Conservation (phyloP, 2,797 vertebrate species). For the Gymnothorax javanicus region DNA sequence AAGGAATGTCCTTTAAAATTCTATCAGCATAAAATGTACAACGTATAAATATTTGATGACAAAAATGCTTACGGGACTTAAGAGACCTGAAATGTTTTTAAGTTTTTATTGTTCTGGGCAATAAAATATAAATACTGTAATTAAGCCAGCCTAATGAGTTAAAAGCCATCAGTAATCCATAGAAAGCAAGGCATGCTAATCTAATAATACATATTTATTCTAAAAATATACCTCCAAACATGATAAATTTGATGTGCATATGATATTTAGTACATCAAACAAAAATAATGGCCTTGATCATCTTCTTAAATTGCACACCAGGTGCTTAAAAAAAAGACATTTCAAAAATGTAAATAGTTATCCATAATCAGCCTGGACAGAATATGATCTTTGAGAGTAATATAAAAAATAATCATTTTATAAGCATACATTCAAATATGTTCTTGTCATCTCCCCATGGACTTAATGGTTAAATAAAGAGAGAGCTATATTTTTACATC, state of each 20-base stretch:
- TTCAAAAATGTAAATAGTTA: conserved; percentile 56
- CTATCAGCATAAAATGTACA: conserved; percentile 46
- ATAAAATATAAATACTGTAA: conserved; percentile 52
- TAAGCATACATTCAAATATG: conserved; percentile 47
- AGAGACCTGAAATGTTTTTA: conserved; percentile 54
- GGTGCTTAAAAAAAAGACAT: conserved; percentile 73
- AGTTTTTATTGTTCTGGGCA: conserved; percentile 48
- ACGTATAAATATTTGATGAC: background rate
- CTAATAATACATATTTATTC: conserved; percentile 47
- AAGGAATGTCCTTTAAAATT: conserved; percentile 18
- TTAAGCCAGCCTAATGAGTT: conserved; percentile 53
- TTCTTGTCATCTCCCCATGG: conserved; percentile 73
- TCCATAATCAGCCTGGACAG: conserved; percentile 55
- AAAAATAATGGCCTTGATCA: conserved; percentile 50
- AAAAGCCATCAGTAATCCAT: conserved; percentile 48
- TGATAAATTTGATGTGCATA: conserved; percentile 44
- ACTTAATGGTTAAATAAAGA: conserved; percentile 51
- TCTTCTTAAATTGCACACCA: conserved; percentile 71
- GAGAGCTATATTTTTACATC: conserved; percentile 12
- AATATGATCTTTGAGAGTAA: conserved; percentile 59
- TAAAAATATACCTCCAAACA: conserved; percentile 51
- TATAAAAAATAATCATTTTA: conserved; percentile 47
- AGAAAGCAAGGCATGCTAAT: conserved; percentile 42
- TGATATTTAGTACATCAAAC: conserved; percentile 41
- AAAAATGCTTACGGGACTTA: background rate